A percentile compares a stretch with the other conserved stretches of the same genome.
Conservation (phyloP, 30 jellyfish, hydroid and myxozoan species). For the Euphysa ruthae region DNA sequence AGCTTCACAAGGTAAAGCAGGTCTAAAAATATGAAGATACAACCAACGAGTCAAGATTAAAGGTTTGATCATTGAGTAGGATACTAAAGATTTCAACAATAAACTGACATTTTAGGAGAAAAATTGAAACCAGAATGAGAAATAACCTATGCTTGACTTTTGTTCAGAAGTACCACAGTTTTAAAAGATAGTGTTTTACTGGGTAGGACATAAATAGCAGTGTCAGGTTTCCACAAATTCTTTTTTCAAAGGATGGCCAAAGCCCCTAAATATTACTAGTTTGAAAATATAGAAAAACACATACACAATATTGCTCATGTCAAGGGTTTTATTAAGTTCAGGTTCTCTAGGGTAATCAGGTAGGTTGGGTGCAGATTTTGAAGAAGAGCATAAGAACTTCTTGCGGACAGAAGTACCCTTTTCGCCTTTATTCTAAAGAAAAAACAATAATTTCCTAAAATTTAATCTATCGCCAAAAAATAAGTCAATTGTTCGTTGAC, state of each 20-base stretch:
- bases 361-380: slow-evolving; percentile 30
- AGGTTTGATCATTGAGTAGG: too few relatives aligned
- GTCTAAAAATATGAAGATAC: slow-evolving; percentile 37
- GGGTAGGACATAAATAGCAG: too few relatives aligned
- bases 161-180: too few relatives aligned
- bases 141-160: too few relatives aligned
- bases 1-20: slow-evolving; percentile 70
- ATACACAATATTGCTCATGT: slow-evolving; percentile 93
- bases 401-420: slow-evolving; percentile 71
- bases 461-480: too few relatives aligned
- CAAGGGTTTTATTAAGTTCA: slow-evolving; percentile 82
- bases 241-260: too few relatives aligned
- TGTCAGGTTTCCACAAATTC: too few relatives aligned
- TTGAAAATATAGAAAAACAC: background rate
- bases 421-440: slow-evolving; percentile 74
- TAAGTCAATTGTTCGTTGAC: too few relatives aligned
- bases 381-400: slow-evolving; percentile 68
- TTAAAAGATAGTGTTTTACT: too few relatives aligned
- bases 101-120: background rate
- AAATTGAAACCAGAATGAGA: background rate
- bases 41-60: too few relatives aligned
- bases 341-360: slow-evolving; percentile 96
- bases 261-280: too few relatives aligned
- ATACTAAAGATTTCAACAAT: background rate
- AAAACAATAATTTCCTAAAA: too few relatives aligned